Evolutionary conservation across 2,113 vertebrate genomes (phyloP).

Genomic region (Platysteira castanea): DNA sequence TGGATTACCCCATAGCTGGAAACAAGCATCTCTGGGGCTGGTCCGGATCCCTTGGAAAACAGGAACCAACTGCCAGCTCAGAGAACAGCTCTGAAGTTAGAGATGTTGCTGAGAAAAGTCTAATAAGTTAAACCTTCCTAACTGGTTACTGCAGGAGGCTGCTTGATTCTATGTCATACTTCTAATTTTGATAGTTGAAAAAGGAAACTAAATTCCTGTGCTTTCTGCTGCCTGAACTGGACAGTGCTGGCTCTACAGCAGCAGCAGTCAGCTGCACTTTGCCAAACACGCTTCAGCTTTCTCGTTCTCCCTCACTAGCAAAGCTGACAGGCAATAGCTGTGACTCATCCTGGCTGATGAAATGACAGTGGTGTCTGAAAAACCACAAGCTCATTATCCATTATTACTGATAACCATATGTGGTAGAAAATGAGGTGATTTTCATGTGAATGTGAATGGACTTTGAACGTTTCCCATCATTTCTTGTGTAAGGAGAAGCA

Average conservation of each 20-base stretch:
- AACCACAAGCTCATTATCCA: not conserved
- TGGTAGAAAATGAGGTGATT: not conserved
- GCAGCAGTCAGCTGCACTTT: not conserved
- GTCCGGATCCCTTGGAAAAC: not conserved
- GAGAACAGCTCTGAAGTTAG: not conserved
- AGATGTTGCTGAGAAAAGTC: not conserved
- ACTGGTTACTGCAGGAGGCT: not conserved
- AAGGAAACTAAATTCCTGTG: not conserved
- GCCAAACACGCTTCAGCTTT: not conserved
- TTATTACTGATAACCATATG: not conserved
- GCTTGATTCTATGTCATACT: not conserved
- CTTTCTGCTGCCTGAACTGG: not conserved
- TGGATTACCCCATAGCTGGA: not conserved
- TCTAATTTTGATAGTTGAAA: not conserved
- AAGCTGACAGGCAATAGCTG: not conserved
- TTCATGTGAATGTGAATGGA: not conserved
- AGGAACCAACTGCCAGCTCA: not conserved
- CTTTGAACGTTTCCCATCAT: not conserved
- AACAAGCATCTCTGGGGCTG: not conserved
- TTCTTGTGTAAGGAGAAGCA: not conserved
- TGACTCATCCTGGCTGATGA: not conserved
- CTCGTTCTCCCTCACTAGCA: rapidly evolving
- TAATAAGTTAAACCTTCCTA: not conserved
- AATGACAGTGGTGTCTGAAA: not conserved
- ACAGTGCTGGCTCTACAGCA: not conserved